These are phyloP conservation scores for Calameuta idolon DNA, from an alignment of 2,888 invertebrate genomes.

Conservation along the genomic window DNA sequence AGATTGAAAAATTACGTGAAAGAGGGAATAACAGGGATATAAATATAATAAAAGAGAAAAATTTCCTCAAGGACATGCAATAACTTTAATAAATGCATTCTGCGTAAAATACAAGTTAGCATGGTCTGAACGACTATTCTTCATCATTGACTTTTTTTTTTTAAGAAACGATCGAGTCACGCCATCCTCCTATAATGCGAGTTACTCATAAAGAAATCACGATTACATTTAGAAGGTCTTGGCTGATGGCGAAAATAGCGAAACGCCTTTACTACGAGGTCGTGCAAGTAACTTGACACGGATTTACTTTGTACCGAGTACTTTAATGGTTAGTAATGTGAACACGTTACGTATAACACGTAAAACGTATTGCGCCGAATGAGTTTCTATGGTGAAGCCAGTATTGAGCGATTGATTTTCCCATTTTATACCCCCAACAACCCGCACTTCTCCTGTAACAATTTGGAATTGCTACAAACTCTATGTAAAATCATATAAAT, in stretches of 20 bases:
- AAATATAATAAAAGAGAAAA: background rate
- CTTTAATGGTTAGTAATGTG: background rate
- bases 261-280: slow-evolving; percentile 22
- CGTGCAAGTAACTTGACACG: slow-evolving; percentile 25
- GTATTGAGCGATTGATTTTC: background rate
- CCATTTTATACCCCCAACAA: background rate
- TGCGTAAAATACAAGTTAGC: background rate
- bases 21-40: background rate
- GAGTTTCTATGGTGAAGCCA: background rate
- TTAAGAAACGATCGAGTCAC: slow-evolving; percentile 47
- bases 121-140: background rate
- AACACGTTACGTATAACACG: background rate
- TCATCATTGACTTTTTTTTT: background rate
- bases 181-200: slow-evolving; percentile 44
- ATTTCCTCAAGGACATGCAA: background rate
- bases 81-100: background rate
- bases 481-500: background rate
- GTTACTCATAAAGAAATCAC: slow-evolving; percentile 38
- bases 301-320: slow-evolving; percentile 11
- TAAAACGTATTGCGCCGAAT: background rate
- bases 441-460: background rate
- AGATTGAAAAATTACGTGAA: background rate
- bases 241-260: slow-evolving; percentile 23
- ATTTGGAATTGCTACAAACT: background rate
- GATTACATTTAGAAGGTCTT: slow-evolving; percentile 43